Base-by-base conservation (phyloP, 2,113 vertebrate species). In the Megaleporinus macrocephalus region DNA sequence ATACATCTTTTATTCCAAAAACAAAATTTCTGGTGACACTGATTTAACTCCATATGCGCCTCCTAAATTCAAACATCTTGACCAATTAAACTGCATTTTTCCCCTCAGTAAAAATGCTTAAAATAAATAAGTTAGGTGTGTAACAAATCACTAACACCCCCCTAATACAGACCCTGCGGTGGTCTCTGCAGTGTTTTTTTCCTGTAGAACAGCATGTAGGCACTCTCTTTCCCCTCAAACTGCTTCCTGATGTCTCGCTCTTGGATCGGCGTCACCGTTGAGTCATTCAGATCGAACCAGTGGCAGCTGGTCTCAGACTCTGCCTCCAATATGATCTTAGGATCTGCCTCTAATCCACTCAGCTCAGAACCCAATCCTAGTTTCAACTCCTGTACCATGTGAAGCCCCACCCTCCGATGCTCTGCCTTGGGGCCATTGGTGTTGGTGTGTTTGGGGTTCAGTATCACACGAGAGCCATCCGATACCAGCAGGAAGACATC, bases 151-250 rank as follows among this genome's bases (percentile, higher is more conserved):
- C 51, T 55, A 9, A 18, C 2, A 2, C 15, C 0, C 51, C 51
- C 14, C 51, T 55, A 4, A 4, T 20, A 55, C 51, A 4, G 51
- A 99, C 97, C 97, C 94, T 96, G 94, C 22, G 80, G 77, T 0
- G 97, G 97, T 78, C 98, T 95, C 82, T 91, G 90, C 82, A 99
- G 89, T 82, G 91, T 92, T 71, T 93, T 92, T 89, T 96, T 96
- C 79, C 98, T 95, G 87, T 99, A 99, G 83, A 99, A 99, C 86
- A 99, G 91, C 98, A 99, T 99, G 93, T 99, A 99, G 81, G 98
- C 97, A 30, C 97, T 98, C 90, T 99, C 98, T 91, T 97, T 97
- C 51, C 98, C 98, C 93, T 98, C 95, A 87, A 98, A 99, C 76
- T 99, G 97, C 86, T 96, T 97, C 89, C 96, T 93, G 85, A 99